These are phyloP conservation scores for Columba livia DNA, from an alignment of 2,113 vertebrate genomes.

Conservation along the genomic window DNA sequence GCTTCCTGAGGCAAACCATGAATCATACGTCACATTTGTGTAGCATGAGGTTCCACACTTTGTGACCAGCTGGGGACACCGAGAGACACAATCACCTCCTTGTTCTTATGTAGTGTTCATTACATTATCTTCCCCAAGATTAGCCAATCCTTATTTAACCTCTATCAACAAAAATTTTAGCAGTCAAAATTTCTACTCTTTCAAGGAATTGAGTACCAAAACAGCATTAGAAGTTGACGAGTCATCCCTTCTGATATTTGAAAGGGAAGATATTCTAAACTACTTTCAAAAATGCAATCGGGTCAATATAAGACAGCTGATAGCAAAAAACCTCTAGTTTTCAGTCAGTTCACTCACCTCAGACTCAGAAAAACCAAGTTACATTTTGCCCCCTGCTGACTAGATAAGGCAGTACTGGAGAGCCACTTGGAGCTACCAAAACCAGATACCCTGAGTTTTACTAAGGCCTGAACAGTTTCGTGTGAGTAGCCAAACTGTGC, in stretches of 20 bases:
- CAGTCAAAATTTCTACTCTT: neutral
- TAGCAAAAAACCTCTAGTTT: rapidly evolving
- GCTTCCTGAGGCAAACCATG: neutral
- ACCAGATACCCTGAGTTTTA: neutral
- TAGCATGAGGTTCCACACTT: neutral
- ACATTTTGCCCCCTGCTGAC: neutral
- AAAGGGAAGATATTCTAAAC: neutral
- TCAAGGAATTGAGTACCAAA: neutral
- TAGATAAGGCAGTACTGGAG: neutral
- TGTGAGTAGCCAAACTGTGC: neutral
- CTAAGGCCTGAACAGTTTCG: rapidly evolving
- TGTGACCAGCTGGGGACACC: neutral
- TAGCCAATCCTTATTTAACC: neutral
- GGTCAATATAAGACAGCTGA: neutral
- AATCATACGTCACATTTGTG: neutral
- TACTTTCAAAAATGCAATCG: neutral
- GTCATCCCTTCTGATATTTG: neutral
- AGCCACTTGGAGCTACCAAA: rapidly evolving
- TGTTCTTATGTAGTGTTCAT: rapidly evolving
- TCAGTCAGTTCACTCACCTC: neutral
- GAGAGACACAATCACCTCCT: neutral
- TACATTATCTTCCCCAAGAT: neutral
- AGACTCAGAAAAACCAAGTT: neutral
- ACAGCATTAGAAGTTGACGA: neutral
- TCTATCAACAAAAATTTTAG: neutral